A percentile compares a stretch with the other conserved stretches of the same genome.
Evolutionary conservation across 2,797 vertebrate genomes (phyloP).

Genomic region (Chromis chromis): DNA sequence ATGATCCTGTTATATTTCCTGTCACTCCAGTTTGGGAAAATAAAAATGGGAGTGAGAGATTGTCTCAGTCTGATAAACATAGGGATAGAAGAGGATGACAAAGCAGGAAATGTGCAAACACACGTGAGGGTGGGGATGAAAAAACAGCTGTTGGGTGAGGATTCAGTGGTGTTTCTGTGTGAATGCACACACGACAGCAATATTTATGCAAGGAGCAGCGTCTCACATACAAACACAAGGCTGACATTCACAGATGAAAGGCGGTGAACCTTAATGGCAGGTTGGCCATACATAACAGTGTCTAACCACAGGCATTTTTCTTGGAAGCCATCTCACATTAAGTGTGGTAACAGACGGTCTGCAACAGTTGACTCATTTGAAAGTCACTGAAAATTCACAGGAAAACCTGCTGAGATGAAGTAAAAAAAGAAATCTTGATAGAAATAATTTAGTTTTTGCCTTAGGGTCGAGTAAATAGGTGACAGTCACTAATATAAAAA

Average conservation of each 20-base stretch:
- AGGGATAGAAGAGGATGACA: slow-evolving; percentile 15
- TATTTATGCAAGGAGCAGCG: slow-evolving; percentile 41
- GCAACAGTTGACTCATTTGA: slow-evolving; percentile 45
- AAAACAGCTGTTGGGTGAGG: slow-evolving; percentile 43
- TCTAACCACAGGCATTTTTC: slow-evolving; percentile 54
- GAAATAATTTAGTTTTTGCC: not conserved
- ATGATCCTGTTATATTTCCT: slow-evolving; percentile 23
- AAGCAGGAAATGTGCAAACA: slow-evolving; percentile 32
- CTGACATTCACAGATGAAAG: slow-evolving; percentile 49
- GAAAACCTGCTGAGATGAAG: not conserved
- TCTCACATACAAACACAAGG: slow-evolving; percentile 46
- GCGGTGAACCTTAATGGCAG: slow-evolving; percentile 56
- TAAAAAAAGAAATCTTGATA: not conserved
- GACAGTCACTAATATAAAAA: not conserved
- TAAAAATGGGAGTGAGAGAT: slow-evolving; percentile 22
- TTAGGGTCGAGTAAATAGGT: not conserved
- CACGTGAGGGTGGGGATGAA: slow-evolving; percentile 29
- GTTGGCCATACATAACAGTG: slow-evolving; percentile 49
- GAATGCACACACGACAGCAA: slow-evolving; percentile 18
- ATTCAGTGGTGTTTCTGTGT: slow-evolving; percentile 31
- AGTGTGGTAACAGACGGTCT: slow-evolving; percentile 45
- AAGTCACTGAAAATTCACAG: slow-evolving; percentile 19
- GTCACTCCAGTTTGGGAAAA: slow-evolving; percentile 9
- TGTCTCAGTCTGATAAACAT: slow-evolving; percentile 7
- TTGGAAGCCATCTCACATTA: slow-evolving; percentile 48